Conservation (phyloP, 2,888 invertebrate genomes). For the Drosophila ezoana region DNA sequence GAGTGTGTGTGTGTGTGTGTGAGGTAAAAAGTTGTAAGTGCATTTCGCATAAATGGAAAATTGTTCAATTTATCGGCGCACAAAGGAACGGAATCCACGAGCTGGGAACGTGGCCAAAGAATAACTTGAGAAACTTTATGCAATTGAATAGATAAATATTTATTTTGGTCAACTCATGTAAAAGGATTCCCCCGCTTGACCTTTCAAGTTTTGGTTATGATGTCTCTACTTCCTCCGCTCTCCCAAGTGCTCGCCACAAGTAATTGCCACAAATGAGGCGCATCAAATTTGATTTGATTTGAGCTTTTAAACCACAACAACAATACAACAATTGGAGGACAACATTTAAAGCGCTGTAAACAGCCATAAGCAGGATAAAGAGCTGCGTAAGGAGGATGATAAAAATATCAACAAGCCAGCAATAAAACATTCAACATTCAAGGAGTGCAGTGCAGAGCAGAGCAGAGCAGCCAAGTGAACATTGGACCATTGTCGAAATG, state of each 20-base stretch:
- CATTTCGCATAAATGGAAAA: slow-evolving; percentile 73
- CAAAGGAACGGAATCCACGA: slow-evolving; percentile 37
- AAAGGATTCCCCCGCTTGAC: slow-evolving; percentile 1
- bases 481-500: slow-evolving; percentile 71
- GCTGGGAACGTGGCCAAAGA: slow-evolving; percentile 18
- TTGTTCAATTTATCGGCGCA: slow-evolving; percentile 70
- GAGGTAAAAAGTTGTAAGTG: slow-evolving; percentile 53
- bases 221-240: neutral
- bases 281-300: slow-evolving; percentile 65
- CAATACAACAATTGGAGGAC: slow-evolving; percentile 29
- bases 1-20: neutral
- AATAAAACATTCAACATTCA: slow-evolving; percentile 62
- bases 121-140: slow-evolving; percentile 40
- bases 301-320: slow-evolving; percentile 41
- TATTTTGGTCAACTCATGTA: slow-evolving; percentile 40
- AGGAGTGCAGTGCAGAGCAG: slow-evolving; percentile 27
- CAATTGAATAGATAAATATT: slow-evolving; percentile 56
- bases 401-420: slow-evolving; percentile 71
- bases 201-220: slow-evolving; percentile 7
- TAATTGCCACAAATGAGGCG: slow-evolving; percentile 57
- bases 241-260: neutral
- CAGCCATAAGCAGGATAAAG: slow-evolving; percentile 32
- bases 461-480: slow-evolving; percentile 61
- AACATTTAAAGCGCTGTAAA: slow-evolving; percentile 57
- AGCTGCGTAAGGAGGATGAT: slow-evolving; percentile 42